phyloP scores from a whole-genome alignment of 2,797 vertebrate species.

The Sebastiscus tertius region DNA sequence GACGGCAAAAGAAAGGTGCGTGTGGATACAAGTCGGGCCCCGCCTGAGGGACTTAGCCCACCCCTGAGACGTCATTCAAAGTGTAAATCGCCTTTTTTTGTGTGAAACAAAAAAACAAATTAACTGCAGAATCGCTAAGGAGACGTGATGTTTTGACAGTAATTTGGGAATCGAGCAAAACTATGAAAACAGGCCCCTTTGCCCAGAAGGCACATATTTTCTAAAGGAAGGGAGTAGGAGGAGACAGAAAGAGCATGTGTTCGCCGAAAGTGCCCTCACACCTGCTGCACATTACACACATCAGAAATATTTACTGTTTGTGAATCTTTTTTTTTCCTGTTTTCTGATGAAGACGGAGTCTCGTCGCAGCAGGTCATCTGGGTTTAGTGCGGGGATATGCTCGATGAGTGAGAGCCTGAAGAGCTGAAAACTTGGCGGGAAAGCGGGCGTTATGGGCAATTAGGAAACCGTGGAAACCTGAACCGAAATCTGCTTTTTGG shows the following conservation, averaged over 20 bases:
- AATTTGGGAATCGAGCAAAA: constrained; percentile 71
- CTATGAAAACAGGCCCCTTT: constrained; percentile 53
- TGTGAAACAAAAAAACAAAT: constrained; percentile 6
- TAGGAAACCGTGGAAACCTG: constrained; percentile 72
- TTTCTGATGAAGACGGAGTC: constrained; percentile 30
- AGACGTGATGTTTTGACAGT: constrained; percentile 70
- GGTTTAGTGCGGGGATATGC: constrained; percentile 31
- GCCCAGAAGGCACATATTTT: constrained; percentile 60
- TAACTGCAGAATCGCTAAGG: constrained; percentile 46
- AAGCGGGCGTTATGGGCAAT: constrained; percentile 63
- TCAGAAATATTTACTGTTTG: background rate
- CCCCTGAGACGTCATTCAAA: constrained; percentile 48
- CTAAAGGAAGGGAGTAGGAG: background rate
- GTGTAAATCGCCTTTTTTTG: constrained; percentile 59
- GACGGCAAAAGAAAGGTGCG: constrained; percentile 7
- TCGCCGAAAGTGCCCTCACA: constrained; percentile 35
- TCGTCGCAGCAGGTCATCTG: background rate
- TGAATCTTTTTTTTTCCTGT: constrained; percentile 3
- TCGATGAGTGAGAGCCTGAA: constrained; percentile 37
- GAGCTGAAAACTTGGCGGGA: constrained; percentile 49
- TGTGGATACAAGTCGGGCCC: constrained; percentile 50
- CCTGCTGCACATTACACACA: constrained; percentile 38
- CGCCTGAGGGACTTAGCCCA: constrained; percentile 41
- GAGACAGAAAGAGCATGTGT: constrained; percentile 2
- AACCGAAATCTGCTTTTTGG: constrained; percentile 41